Evolutionary conservation across 2,888 invertebrate genomes (phyloP).

Genomic region (Ennomos fuscantarius): DNA sequence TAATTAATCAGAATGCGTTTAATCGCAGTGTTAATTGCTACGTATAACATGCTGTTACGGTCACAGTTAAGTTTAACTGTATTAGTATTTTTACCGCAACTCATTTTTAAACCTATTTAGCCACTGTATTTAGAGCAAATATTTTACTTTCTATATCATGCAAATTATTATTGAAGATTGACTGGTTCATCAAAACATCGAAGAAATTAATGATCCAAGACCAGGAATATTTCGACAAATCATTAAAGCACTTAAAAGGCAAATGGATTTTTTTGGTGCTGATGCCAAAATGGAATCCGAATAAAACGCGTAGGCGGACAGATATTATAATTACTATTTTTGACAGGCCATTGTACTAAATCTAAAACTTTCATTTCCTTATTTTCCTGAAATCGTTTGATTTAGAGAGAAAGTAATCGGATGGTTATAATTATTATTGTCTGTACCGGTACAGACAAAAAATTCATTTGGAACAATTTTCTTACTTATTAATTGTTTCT

Average conservation of each 20-base stretch:
- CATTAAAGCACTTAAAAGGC: slow-evolving; percentile 73
- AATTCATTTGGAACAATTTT: not conserved
- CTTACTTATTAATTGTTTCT: no score
- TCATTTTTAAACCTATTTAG: no score
- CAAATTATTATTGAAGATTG: slow-evolving; percentile 48
- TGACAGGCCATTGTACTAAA: slow-evolving; percentile 9
- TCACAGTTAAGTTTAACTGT: no score
- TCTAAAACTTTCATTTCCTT: slow-evolving; percentile 1
- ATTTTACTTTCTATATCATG: slow-evolving; percentile 27
- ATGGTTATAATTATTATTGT: not conserved
- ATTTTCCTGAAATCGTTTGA: not conserved
- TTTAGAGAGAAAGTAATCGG: not conserved
- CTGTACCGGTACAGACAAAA: no score
- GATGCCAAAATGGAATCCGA: slow-evolving; percentile 66
- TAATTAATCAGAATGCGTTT: no score
- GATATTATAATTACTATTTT: slow-evolving; percentile 18
- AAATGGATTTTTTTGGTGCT: slow-evolving; percentile 64
- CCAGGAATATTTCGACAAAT: slow-evolving; percentile 64
- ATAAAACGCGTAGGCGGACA: slow-evolving; percentile 13
- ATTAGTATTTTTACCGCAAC: no score
- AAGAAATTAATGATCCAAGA: slow-evolving; percentile 59
- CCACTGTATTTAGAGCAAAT: no score
- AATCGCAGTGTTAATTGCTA: no score
- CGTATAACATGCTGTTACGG: no score
- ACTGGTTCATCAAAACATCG: slow-evolving; percentile 51